Base-by-base conservation (phyloP, 2,888 invertebrate genomes). In the Diarsia brunnea region DNA sequence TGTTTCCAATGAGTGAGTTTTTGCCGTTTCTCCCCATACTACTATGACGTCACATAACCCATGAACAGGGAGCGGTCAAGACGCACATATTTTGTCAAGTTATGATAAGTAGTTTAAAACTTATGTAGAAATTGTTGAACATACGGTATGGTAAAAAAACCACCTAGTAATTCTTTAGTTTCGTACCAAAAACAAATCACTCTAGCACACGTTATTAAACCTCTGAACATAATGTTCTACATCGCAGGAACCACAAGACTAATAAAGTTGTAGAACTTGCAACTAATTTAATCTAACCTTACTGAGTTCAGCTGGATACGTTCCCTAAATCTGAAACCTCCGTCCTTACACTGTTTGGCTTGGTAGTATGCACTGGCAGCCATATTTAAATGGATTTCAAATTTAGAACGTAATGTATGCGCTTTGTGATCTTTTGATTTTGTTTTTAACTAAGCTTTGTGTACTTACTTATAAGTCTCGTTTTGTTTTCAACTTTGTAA, bases 271-370 rank as follows among this genome's bases (percentile, higher is more conserved):
- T 67, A 31, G 75, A 75, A 67, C 75, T 75, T 64, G 43, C 65
- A 79, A 79, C 80, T 82, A 83, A 81, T 81, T 81, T 82, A 80
- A 83, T 83, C 79, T 68, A 43, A n/a, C 49, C 43, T 21, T 71
- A 78, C 43, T 21, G 78, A 78, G 83, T 81, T 81, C 53, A 61
- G n/a, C 43, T 31, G 83, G 49, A 78, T 64, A 68, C 51, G 60
- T 45, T 72, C 47, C 64, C 64, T 31, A 65, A 79, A 78, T 78
- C 10, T 55, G 58, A 61, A 65, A 27, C 49, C 43, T 16, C 61
- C 14, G 12, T 64, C 45, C 61, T 38, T n/a, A 65, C 31, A 58
- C 14, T 78, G 65, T 78, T 82, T 72, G 68, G 58, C 43, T 78
- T 55, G 12, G 10, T 64, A 19, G 53, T 65, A 31, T 31, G 38